Evolutionary conservation across 2,888 invertebrate species (phyloP), one percentile per base, ranked within the genome.

Genomic region (Carabus problematicus): DNA sequence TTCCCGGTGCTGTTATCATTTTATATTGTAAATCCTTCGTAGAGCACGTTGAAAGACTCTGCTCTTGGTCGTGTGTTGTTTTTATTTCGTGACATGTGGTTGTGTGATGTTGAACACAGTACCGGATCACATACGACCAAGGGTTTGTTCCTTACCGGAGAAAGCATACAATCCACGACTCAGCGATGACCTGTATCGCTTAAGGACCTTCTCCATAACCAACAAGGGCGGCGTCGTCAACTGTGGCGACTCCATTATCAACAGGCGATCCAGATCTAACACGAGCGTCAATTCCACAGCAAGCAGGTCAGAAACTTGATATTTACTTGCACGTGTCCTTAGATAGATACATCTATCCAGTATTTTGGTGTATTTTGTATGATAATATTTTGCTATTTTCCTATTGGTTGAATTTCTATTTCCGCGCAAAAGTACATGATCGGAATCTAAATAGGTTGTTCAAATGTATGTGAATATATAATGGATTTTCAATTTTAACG

Each of bases 201-300:
- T 94, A 70, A 83, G 94, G 1, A 93, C 91, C 70, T 95, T 95
- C 84, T 93, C 92, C 80, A 94, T 95, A 79, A 92, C 92, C 63
- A 92, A 91, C 78, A 94, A 94, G 80, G 94, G 94, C 0, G 90
- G 91, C 12, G 92, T 95, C 40, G 92, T 95, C 73, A 95, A 95
- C 83, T 93, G 94, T 74, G 95, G 95, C 0, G 95, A 95, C 82
- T 93, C 93, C 67, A 93, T 95, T 76, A 93, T 94, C 79, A 93
- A 93, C 74, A 84, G 94, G 8, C 85, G 94, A 47, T 94, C 94
- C 69, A 87, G 93, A 49, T 93, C 93, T 73, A 95, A 95, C 76
- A 95, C 94, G 3, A 94, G 94, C 70, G 93, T 94, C 77, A 93
- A 94, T 80, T 91, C 93, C 41, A 92, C 91, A 42, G 89, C 90